Evolutionary conservation across 2,113 vertebrate species (phyloP).

Genomic region (Ptilorrhoa leucosticta): DNA sequence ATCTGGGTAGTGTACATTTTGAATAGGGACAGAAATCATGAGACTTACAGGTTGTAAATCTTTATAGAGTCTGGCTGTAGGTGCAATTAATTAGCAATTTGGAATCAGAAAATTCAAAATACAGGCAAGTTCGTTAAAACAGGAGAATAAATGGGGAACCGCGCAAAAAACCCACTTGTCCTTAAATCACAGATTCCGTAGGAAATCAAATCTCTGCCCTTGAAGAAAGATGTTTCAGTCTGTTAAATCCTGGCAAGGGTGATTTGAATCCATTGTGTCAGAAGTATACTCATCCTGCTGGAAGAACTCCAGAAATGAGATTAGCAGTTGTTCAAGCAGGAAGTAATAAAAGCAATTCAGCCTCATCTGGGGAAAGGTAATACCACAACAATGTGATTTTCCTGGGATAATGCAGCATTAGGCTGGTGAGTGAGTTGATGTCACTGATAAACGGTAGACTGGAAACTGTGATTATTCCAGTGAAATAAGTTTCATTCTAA

Average conservation of each 20-base stretch:
- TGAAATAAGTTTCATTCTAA: neutral
- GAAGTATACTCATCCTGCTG: neutral
- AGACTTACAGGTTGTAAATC: neutral
- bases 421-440: neutral
- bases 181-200: neutral
- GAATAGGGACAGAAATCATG: neutral
- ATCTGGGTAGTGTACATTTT: neutral
- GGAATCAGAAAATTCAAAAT: neutral
- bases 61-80: neutral
- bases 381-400: neutral
- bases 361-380: constrained; percentile 36
- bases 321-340: constrained; percentile 32
- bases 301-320: constrained; percentile 41
- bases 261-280: neutral
- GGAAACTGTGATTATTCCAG: neutral
- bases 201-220: neutral
- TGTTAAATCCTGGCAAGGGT: neutral
- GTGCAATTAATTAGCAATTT: neutral
- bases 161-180: rapidly evolving
- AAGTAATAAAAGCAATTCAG: constrained; percentile 55
- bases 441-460: constrained; percentile 43
- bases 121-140: neutral
- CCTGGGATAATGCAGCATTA: constrained; percentile 13
- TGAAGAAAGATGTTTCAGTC: constrained; percentile 2
- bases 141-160: neutral